A percentile compares a stretch with the other conserved stretches of the same genome.
These are phyloP conservation scores for Neotragus moschatus DNA, from an alignment of 2,113 vertebrate species.

Conservation along the genomic window DNA sequence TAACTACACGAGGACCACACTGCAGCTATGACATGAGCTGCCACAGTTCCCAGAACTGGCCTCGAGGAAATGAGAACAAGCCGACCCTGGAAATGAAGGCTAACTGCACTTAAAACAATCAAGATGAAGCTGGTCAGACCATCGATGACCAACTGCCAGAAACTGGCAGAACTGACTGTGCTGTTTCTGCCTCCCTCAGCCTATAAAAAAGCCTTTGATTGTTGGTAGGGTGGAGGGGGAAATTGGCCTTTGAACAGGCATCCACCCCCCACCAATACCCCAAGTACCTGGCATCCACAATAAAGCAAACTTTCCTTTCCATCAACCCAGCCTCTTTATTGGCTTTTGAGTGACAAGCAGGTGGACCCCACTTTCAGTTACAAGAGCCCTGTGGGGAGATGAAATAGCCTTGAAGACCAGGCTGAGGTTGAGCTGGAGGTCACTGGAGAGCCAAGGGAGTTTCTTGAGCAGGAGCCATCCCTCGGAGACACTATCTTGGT, in stretches of 20 bases:
- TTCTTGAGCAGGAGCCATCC: not conserved
- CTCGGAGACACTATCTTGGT: not conserved
- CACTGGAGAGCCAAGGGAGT: not conserved
- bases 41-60: not conserved
- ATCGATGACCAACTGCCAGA: not conserved
- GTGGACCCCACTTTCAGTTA: not conserved
- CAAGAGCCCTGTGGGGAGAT: not conserved
- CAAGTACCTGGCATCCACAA: not conserved
- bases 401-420: not conserved
- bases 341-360: not conserved
- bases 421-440: not conserved
- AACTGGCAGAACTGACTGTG: not conserved
- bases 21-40: not conserved
- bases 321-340: not conserved
- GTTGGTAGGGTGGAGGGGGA: not conserved
- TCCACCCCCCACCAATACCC: accelerated
- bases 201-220: not conserved
- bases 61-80: not conserved
- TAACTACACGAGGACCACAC: not conserved
- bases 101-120: not conserved
- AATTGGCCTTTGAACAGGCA: not conserved
- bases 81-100: not conserved
- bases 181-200: not conserved
- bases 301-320: not conserved
- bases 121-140: not conserved